Evolutionary conservation across 2,888 invertebrate genomes (phyloP).

Genomic region (Adineta ricciae): DNA sequence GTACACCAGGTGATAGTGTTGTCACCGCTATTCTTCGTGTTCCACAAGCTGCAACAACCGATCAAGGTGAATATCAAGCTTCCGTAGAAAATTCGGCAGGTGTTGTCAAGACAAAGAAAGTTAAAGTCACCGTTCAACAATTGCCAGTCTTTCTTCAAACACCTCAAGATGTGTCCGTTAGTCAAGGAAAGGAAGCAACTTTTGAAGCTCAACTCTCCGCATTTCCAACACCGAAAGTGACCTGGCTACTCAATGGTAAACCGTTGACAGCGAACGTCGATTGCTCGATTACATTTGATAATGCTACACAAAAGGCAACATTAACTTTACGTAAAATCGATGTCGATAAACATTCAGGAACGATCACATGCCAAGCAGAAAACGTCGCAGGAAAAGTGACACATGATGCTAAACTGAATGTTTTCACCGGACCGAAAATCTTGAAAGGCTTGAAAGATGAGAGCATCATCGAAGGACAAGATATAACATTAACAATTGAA

Average conservation of each 20-base stretch:
- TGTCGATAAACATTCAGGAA: constrained; percentile 4
- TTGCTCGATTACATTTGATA: background rate
- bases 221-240: constrained; percentile 29
- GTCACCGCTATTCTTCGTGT: background rate
- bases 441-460: constrained; percentile 33
- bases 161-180: constrained; percentile 11
- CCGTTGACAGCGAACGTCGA: background rate
- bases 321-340: background rate
- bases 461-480: constrained; percentile 45
- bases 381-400: background rate
- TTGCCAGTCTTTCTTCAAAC: constrained; percentile 18
- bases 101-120: constrained; percentile 20
- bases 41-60: background rate
- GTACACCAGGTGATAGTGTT: background rate
- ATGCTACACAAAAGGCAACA: background rate
- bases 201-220: constrained; percentile 19
- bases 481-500: constrained; percentile 54
- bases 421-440: background rate
- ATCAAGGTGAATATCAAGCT: constrained; percentile 22
- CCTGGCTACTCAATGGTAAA: constrained; percentile 23
- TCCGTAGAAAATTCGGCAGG: background rate
- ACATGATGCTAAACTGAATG: background rate
- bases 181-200: constrained; percentile 29
- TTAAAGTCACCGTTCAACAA: constrained; percentile 13
- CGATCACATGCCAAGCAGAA: background rate